Percentiles rank a stretch among this genome's conserved stretches.
These are phyloP conservation scores for Eupithecia insigniata DNA, from an alignment of 2,888 invertebrate species.

Conservation along the genomic window DNA sequence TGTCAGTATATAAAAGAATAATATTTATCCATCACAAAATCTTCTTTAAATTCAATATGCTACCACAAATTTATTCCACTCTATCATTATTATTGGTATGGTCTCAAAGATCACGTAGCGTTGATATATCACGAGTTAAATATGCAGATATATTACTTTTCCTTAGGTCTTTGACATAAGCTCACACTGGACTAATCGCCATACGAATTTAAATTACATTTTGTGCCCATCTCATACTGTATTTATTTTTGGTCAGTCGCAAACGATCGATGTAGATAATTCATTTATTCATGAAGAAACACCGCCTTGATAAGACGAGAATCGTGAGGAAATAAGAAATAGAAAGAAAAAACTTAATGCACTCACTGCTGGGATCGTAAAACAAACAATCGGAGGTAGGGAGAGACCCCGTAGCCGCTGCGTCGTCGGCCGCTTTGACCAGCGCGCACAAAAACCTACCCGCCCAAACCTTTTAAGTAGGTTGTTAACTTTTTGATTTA, in stretches of 20 bases:
- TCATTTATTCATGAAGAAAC: slow-evolving; percentile 56
- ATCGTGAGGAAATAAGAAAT: slow-evolving; percentile 77
- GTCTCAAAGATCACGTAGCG: slow-evolving; percentile 45
- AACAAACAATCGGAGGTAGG: slow-evolving; percentile 81
- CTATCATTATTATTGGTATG: not conserved
- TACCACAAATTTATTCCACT: not conserved
- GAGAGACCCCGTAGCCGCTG: slow-evolving; percentile 67
- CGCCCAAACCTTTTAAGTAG: slow-evolving; percentile 82
- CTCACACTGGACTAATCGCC: slow-evolving; percentile 61
- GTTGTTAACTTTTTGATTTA: slow-evolving; percentile 85
- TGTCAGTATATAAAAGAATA: not conserved
- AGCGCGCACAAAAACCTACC: slow-evolving; percentile 77
- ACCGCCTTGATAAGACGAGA: slow-evolving; percentile 72
- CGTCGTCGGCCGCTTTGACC: slow-evolving; percentile 80
- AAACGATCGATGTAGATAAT: slow-evolving; percentile 42
- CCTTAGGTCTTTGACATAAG: slow-evolving; percentile 65
- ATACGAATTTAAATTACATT: slow-evolving; percentile 67
- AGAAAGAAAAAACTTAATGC: slow-evolving; percentile 78
- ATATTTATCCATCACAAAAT: slow-evolving; percentile 4
- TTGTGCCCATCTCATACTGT: slow-evolving; percentile 27
- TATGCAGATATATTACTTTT: slow-evolving; percentile 66
- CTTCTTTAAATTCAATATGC: not conserved
- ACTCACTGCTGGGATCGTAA: slow-evolving; percentile 81
- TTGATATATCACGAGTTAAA: slow-evolving; percentile 71
- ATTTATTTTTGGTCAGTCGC: slow-evolving; percentile 25